Evolutionary conservation across 1,140 invertebrate genomes (phyloP).

Genomic region (Ericerus pela): DNA sequence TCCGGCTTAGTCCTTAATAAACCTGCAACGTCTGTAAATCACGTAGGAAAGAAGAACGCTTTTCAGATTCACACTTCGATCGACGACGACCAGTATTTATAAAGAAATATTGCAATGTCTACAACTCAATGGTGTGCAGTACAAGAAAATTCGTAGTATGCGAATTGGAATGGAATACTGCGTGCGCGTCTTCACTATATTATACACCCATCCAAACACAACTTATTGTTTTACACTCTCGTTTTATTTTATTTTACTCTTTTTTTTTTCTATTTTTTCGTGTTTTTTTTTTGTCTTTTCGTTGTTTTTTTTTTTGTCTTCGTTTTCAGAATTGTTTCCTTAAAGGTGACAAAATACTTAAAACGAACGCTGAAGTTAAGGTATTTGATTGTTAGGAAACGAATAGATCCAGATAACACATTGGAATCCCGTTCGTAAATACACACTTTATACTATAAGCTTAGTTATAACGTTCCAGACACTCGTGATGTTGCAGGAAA

Average conservation of each 20-base stretch:
- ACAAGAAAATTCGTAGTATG: slow-evolving; percentile 8
- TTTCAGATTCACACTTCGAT: slow-evolving; percentile 4
- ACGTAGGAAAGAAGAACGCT: slow-evolving; percentile 1
- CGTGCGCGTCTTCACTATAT: too few relatives aligned
- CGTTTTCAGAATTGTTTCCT: neutral
- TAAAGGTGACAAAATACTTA: slow-evolving; percentile 11
- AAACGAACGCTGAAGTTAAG: neutral
- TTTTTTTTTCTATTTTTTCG: too few relatives aligned
- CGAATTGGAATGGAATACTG: slow-evolving; percentile 8
- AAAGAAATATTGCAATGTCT: slow-evolving; percentile 6
- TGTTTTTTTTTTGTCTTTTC: neutral
- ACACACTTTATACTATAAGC: too few relatives aligned
- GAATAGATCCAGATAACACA: neutral
- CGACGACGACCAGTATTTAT: neutral
- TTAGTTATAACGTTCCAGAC: neutral
- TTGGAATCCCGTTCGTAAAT: neutral
- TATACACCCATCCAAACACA: too few relatives aligned
- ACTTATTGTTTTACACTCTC: too few relatives aligned
- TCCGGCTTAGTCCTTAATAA: neutral
- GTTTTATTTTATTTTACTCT: too few relatives aligned
- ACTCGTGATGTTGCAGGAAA: neutral
- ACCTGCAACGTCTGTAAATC: slow-evolving; percentile 3
- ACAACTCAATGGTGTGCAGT: neutral
- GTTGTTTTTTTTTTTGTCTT: neutral
- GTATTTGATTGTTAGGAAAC: slow-evolving; percentile 7